Evolutionary conservation across 2,888 invertebrate genomes (phyloP).

Genomic region (Chalcis sispes): DNA sequence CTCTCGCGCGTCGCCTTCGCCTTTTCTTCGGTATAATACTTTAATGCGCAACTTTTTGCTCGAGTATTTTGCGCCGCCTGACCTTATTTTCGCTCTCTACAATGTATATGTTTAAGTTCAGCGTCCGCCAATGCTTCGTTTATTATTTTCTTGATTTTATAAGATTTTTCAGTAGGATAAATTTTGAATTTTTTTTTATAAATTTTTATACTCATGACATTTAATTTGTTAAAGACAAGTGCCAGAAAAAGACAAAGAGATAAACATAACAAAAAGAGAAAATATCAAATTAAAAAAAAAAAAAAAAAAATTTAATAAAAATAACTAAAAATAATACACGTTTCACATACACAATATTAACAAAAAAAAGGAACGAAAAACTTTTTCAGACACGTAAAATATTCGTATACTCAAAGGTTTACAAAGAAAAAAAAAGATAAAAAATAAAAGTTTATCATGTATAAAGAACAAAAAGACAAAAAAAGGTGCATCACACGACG

Average conservation of each 20-base stretch:
- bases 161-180: slow-evolving; percentile 1
- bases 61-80: neutral
- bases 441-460: slow-evolving; percentile 56
- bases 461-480: slow-evolving; percentile 63
- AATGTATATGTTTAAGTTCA: slow-evolving; percentile 17
- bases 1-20: neutral
- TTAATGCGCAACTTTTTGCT: neutral
- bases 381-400: slow-evolving; percentile 58
- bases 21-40: neutral
- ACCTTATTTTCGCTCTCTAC: neutral
- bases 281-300: slow-evolving; percentile 58
- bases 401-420: slow-evolving; percentile 47
- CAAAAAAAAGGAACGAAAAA: slow-evolving; percentile 54
- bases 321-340: slow-evolving; percentile 59
- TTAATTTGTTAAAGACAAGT: slow-evolving; percentile 57
- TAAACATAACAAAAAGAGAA: slow-evolving; percentile 58
- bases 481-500: slow-evolving; percentile 68
- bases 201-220: slow-evolving; percentile 22
- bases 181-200: slow-evolving; percentile 16
- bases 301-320: slow-evolving; percentile 54
- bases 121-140: slow-evolving; percentile 22
- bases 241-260: slow-evolving; percentile 50
- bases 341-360: slow-evolving; percentile 62
- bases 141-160: slow-evolving; percentile 2
- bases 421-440: slow-evolving; percentile 59